Conservation (phyloP, 1,140 invertebrate species). For the Drosophila dunni region DNA sequence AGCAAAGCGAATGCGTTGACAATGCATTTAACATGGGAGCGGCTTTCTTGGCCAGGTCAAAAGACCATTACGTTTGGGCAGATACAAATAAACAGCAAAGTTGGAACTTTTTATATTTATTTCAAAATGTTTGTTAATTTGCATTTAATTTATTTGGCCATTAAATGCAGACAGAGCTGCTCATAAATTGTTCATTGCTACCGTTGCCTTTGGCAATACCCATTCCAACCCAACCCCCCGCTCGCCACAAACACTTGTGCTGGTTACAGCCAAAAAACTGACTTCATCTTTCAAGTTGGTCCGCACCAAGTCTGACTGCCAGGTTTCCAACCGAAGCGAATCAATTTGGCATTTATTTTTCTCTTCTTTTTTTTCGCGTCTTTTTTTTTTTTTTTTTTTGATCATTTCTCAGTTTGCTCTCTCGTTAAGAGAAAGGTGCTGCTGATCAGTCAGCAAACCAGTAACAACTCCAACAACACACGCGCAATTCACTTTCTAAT, state of each 20-base stretch:
- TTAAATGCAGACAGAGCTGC: conserved; percentile 37
- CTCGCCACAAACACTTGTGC: background rate
- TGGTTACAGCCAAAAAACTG: conserved; percentile 2
- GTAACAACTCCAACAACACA: conserved; percentile 46
- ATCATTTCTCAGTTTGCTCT: conserved; percentile 26
- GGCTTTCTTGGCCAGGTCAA: conserved; percentile 16
- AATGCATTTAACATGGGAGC: conserved; percentile 29
- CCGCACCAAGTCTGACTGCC: conserved; percentile 19
- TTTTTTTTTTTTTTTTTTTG: conserved; percentile 16
- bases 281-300: conserved; percentile 7
- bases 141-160: conserved; percentile 48
- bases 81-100: background rate
- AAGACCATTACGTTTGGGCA: background rate
- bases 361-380: conserved; percentile 21
- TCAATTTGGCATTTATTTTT: conserved; percentile 42
- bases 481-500: conserved; percentile 57
- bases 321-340: conserved; percentile 46
- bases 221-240: background rate
- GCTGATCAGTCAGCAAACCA: conserved; percentile 47
- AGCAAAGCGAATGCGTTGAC: conserved; percentile 40
- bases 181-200: conserved; percentile 37
- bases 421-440: conserved; percentile 55
- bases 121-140: conserved; percentile 39
- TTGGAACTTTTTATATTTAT: conserved; percentile 7
- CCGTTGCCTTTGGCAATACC: conserved; percentile 13